Base-by-base conservation (phyloP, 2,797 vertebrate species). In the Bufotes viridis region DNA sequence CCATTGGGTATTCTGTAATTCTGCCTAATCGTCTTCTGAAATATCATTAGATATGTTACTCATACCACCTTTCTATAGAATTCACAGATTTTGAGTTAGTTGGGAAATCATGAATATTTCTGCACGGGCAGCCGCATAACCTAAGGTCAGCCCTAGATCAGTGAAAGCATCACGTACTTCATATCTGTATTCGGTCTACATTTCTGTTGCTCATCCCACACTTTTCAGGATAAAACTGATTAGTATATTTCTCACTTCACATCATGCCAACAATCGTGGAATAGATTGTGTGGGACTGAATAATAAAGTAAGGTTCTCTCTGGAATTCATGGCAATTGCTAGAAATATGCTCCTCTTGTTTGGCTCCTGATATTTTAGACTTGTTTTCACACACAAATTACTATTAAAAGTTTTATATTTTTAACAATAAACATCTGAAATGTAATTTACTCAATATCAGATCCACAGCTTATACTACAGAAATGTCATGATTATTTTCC, bases 261-360 rank as follows among this genome's bases (percentile, higher is more conserved):
- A 51, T 51, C 72, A n/a, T 82, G 79, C 80, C 79, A 87, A 87
- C 79, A 87, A 82, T 42, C 49, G 60, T 61, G 80, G n/a, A 87
- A 82, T 65, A 87, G n/a, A 57, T 55, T 67, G 84, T 87, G 79
- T 87, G 26, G 81, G 78, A 87, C 81, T 78, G 81, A 82, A 87
- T 87, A 78, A 49, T 60, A 88, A 84, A 84, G 79, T 20, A 79
- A 70, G 61, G 34, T 34, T n/a, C 58, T 87, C 67, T 82, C 70
- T 42, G 53, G 86, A 82, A 82, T 75, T 53, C 63, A 75, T 81
- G 13, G 15, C 74, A 51, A 63, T 63, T 82, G 58, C 57, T 65
- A 51, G 42, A 82, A 55, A 63, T 87, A 14, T 63, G 29, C 42
- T 76, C 17, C 53, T 78, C 13, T 78, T 18, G 11, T 24, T 55